Evolutionary conservation across 2,888 invertebrate genomes (phyloP).

Genomic region (Cotesia congregata): DNA sequence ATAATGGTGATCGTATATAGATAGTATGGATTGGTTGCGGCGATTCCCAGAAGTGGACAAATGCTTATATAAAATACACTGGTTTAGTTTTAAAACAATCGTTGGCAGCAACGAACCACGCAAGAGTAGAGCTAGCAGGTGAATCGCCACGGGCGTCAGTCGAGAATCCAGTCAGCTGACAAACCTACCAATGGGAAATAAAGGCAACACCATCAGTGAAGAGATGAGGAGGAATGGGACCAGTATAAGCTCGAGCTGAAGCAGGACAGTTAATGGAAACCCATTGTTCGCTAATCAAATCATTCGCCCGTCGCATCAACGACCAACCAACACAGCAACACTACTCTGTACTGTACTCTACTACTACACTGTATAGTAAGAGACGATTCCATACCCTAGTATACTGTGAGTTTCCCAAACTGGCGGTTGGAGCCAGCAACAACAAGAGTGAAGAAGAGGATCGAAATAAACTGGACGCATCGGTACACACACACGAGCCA

Average conservation of each 20-base stretch:
- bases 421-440: not conserved
- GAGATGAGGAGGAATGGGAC: constrained; percentile 20
- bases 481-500: constrained; percentile 10
- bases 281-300: constrained; percentile 71
- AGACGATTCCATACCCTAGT: constrained; percentile 17
- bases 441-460: not conserved
- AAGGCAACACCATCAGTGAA: constrained; percentile 36
- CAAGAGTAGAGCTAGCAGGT: constrained; percentile 33
- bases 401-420: not conserved
- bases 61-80: constrained; percentile 34
- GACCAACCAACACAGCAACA: constrained; percentile 30
- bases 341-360: no score
- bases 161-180: constrained; percentile 60
- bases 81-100: constrained; percentile 52
- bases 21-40: not conserved
- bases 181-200: constrained; percentile 50
- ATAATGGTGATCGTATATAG: not conserved
- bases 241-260: constrained; percentile 40
- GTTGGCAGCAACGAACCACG: constrained; percentile 10
- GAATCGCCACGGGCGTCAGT: constrained; percentile 25
- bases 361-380: not conserved
- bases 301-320: constrained; percentile 62
- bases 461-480: constrained; percentile 1
- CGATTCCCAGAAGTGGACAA: constrained; percentile 11
- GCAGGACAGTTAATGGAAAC: constrained; percentile 68